These are phyloP conservation scores for Phengaris alcon DNA, from an alignment of 2,888 invertebrate species.

Conservation along the genomic window DNA sequence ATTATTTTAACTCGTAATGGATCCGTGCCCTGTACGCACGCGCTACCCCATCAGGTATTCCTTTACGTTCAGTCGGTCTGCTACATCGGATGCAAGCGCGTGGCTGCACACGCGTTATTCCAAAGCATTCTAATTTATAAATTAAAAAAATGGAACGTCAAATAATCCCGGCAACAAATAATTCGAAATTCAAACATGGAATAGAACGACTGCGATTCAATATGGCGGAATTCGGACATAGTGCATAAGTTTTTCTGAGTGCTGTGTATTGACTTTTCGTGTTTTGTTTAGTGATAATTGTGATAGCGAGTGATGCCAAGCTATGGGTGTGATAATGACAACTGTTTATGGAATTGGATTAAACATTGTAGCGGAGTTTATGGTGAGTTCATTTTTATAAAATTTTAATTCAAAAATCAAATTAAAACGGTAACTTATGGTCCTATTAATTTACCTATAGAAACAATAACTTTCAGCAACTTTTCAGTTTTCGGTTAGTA, in stretches of 20 bases:
- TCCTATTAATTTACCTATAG: too few relatives aligned
- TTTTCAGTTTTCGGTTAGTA: too few relatives aligned
- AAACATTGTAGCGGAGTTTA: constrained; percentile 59
- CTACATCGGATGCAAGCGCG: constrained; percentile 71
- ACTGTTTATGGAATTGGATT: constrained; percentile 70
- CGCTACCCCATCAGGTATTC: constrained; percentile 47
- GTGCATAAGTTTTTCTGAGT: constrained; percentile 45
- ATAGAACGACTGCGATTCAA: constrained; percentile 30
- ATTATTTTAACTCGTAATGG: constrained; percentile 42
- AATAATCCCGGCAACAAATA: constrained; percentile 46
- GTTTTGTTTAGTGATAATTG: constrained; percentile 68
- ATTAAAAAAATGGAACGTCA: constrained; percentile 48
- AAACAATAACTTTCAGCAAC: too few relatives aligned
- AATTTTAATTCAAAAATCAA: too few relatives aligned
- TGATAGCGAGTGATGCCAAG: constrained; percentile 67
- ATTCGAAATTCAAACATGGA: constrained; percentile 42
- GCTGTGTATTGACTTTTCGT: constrained; percentile 64
- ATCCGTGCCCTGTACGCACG: constrained; percentile 44
- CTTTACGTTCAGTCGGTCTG: constrained; percentile 59
- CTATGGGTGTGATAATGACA: constrained; percentile 70
- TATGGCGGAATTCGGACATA: constrained; percentile 27
- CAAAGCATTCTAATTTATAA: constrained; percentile 43
- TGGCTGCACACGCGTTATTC: constrained; percentile 44
- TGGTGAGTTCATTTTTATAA: constrained; percentile 51
- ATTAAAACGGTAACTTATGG: background rate